These are phyloP conservation scores for Ochropleura plecta DNA, from an alignment of 2,888 invertebrate genomes.

Conservation along the genomic window DNA sequence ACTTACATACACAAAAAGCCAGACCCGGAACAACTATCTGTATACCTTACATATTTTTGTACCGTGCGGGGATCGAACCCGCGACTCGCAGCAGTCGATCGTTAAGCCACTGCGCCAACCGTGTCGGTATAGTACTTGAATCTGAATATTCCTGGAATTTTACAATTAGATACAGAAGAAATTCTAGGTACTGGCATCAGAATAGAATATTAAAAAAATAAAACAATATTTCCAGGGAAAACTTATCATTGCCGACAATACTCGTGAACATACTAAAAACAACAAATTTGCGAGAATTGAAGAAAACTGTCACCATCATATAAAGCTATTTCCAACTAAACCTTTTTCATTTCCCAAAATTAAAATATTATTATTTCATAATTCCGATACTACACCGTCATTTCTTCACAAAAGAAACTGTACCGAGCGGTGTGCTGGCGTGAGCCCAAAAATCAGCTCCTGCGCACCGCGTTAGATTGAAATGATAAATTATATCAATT, in stretches of 20 bases:
- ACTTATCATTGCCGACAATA: background rate
- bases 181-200: background rate
- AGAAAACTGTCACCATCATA: slow-evolving; percentile 1
- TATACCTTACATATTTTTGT: too few relatives aligned
- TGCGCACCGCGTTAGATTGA: slow-evolving; percentile 33
- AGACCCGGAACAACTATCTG: too few relatives aligned
- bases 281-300: slow-evolving; percentile 5
- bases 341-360: background rate
- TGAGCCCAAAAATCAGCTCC: slow-evolving; percentile 47
- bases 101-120: too few relatives aligned
- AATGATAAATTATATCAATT: slow-evolving; percentile 57
- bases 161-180: background rate
- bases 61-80: too few relatives aligned
- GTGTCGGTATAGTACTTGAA: background rate
- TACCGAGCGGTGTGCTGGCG: slow-evolving; percentile 49
- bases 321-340: slow-evolving; percentile 32
- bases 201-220: background rate
- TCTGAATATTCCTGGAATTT: background rate
- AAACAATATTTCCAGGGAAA: slow-evolving; percentile 9
- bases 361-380: slow-evolving; percentile 45
- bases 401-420: slow-evolving; percentile 53
- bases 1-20: too few relatives aligned
- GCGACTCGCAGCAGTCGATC: too few relatives aligned
- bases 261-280: background rate
- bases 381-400: slow-evolving; percentile 43